Percentiles rank a stretch among this genome's conserved stretches.
Evolutionary conservation across 2,888 invertebrate genomes (phyloP).

Genomic region (Andrena bucephala): DNA sequence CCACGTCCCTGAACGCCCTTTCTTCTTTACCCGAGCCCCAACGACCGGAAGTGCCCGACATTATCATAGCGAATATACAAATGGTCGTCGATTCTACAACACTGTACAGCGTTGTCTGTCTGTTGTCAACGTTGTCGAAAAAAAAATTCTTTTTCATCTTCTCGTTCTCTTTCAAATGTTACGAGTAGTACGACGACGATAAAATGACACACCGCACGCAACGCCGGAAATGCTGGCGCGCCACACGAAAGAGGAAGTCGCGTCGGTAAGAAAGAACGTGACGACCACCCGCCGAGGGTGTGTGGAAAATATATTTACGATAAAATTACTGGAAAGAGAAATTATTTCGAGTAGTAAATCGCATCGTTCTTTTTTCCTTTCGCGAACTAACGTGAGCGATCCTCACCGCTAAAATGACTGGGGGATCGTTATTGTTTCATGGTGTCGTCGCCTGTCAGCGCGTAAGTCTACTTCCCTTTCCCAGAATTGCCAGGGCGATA

Average conservation of each 20-base stretch:
- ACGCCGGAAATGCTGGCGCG: neutral
- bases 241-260: slow-evolving; percentile 23
- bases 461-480: neutral
- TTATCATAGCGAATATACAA: slow-evolving; percentile 31
- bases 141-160: neutral
- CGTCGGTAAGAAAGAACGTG: slow-evolving; percentile 51
- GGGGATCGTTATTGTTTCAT: slow-evolving; percentile 43
- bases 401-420: slow-evolving; percentile 32
- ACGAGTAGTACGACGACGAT: neutral
- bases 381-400: slow-evolving; percentile 24
- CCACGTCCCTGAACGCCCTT: neutral
- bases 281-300: neutral
- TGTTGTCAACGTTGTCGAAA: slow-evolving; percentile 1
- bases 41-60: neutral
- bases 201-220: neutral
- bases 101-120: neutral
- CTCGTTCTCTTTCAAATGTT: neutral
- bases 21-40: neutral
- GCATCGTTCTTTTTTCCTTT: slow-evolving; percentile 24
- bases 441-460: slow-evolving; percentile 52
- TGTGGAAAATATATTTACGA: slow-evolving; percentile 32
- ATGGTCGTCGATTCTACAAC: neutral
- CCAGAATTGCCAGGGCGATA: neutral
- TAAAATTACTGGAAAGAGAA: slow-evolving; percentile 29
- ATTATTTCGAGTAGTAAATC: slow-evolving; percentile 19